Conservation (phyloP, 2,888 invertebrate genomes). For the Diarsia mendica region DNA sequence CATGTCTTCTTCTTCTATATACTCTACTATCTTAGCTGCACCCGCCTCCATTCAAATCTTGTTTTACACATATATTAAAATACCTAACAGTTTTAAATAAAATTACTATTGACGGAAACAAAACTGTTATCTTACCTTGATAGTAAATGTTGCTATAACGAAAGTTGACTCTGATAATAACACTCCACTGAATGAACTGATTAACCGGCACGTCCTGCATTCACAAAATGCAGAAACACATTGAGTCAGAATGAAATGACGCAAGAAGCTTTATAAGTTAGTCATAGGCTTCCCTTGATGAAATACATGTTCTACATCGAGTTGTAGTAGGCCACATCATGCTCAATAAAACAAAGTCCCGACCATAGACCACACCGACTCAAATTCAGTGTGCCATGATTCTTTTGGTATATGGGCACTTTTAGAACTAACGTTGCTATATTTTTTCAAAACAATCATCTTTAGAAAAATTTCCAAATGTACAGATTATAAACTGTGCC, state of each 20-base stretch:
- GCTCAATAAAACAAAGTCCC: conserved; percentile 5
- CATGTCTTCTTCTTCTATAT: not conserved
- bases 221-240: conserved; percentile 6
- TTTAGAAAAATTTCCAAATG: not conserved
- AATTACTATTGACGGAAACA: not conserved
- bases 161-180: not conserved
- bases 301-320: not conserved
- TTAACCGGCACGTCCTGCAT: conserved; percentile 4
- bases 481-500: not conserved
- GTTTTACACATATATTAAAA: not conserved
- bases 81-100: not conserved
- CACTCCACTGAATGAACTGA: not conserved
- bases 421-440: not conserved
- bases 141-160: conserved; percentile 2
- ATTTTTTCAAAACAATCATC: not conserved
- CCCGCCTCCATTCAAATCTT: not conserved
- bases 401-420: not conserved
- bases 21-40: not conserved
- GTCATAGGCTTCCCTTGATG: conserved; percentile 6
- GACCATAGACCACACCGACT: conserved; percentile 21
- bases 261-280: conserved; percentile 23
- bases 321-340: conserved; percentile 1
- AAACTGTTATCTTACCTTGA: conserved; percentile 27
- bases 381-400: not conserved
- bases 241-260: conserved; percentile 6